Percentiles rank a stretch among this genome's conserved stretches.
Evolutionary conservation across 2,888 invertebrate species (phyloP).

Genomic region (Boloria euphrosyne): DNA sequence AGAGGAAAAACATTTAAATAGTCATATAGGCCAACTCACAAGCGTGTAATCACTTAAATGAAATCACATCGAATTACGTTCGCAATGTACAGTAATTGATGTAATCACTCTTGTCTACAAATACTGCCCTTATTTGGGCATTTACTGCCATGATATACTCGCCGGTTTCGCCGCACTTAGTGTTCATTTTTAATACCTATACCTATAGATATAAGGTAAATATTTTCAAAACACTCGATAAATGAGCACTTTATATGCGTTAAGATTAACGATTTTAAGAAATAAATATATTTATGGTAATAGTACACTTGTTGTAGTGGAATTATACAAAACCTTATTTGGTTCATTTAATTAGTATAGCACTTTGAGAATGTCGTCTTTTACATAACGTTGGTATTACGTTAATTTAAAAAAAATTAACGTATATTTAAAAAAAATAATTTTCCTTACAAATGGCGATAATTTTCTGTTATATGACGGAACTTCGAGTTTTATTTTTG

Average conservation of each 20-base stretch:
- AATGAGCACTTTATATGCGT: conserved; percentile 37
- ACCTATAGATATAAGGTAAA: conserved; percentile 17
- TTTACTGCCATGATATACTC: conserved; percentile 38
- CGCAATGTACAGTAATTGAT: conserved; percentile 38
- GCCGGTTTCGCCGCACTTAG: conserved; percentile 1
- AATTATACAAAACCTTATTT: conserved; percentile 37
- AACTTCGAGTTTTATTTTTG: background rate
- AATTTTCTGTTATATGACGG: too few species aligned
- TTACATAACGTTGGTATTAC: background rate
- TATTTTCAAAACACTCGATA: conserved; percentile 20
- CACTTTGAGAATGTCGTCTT: conserved; percentile 22
- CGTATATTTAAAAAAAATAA: background rate
- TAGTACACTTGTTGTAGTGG: conserved; percentile 34
- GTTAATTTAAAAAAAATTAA: conserved; percentile 4
- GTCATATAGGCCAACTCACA: conserved; percentile 25
- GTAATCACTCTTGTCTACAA: conserved; percentile 43
- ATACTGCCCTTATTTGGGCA: conserved; percentile 41
- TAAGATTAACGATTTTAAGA: conserved; percentile 43
- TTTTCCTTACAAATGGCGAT: background rate
- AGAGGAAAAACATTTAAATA: conserved; percentile 19
- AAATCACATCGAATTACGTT: conserved; percentile 33
- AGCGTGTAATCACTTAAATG: conserved; percentile 30
- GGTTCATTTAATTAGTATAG: conserved; percentile 36
- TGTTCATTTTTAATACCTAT: conserved; percentile 21
- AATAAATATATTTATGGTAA: conserved; percentile 43